Conservation (phyloP, 2,888 invertebrate genomes). For the Syrista parreyssii region DNA sequence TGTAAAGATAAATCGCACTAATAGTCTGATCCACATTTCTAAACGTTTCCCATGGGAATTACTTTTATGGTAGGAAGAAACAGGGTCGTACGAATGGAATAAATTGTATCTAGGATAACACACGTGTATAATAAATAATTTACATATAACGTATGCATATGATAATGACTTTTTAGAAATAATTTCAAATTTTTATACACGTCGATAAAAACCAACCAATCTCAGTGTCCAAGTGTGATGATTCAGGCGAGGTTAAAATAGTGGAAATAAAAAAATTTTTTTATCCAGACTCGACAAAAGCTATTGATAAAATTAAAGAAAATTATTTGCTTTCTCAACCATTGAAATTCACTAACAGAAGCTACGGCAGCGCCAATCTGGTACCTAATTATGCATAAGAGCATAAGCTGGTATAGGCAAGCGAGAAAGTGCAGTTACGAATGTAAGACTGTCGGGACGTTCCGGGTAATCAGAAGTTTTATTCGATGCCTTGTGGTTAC, state of each 20-base stretch:
- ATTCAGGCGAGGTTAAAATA: neutral
- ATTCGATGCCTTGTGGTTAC: slow-evolving; percentile 15
- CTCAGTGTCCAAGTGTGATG: neutral
- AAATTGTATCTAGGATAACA: neutral
- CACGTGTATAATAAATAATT: neutral
- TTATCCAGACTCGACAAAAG: neutral
- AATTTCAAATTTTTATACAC: neutral
- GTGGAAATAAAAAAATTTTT: neutral
- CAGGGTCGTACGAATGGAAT: neutral
- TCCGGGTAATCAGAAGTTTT: neutral
- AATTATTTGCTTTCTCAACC: neutral
- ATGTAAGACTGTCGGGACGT: neutral
- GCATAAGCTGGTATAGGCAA: neutral
- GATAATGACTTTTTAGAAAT: neutral
- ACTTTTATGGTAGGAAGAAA: neutral
- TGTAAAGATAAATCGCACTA: neutral
- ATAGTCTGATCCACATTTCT: neutral
- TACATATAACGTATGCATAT: neutral
- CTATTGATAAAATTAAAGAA: neutral
- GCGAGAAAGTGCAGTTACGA: neutral
- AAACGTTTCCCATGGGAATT: neutral
- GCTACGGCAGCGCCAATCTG: neutral
- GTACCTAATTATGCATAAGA: neutral
- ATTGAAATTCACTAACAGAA: neutral
- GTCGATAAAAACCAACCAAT: neutral